A percentile compares a stretch with the other conserved stretches of the same genome.
Conservation (phyloP, 2,113 vertebrate species). For the Onychostoma macrolepis region DNA sequence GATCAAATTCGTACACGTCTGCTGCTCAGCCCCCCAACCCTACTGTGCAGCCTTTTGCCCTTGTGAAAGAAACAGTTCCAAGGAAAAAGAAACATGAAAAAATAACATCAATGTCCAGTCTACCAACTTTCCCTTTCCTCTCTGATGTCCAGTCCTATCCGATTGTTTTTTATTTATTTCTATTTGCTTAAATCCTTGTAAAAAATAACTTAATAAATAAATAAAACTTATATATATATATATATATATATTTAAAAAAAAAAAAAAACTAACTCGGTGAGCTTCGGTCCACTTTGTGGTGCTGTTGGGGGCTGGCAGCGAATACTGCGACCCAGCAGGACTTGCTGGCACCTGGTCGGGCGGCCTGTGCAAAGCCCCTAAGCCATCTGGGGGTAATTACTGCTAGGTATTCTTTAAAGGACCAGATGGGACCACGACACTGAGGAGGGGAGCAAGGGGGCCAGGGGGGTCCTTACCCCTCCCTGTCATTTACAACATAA, state of each 20-base stretch:
- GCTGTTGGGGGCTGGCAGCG: constrained; percentile 82
- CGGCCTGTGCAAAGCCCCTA: constrained; percentile 87
- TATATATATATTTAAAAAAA: too few relatives aligned
- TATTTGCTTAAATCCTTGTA: constrained; percentile 85
- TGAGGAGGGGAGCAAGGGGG: constrained; percentile 74
- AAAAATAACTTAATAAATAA: constrained; percentile 71
- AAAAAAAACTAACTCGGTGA: constrained; percentile 69
- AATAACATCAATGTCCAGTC: not conserved
- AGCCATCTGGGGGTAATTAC: constrained; percentile 99
- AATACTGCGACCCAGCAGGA: constrained; percentile 92
- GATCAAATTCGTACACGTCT: not conserved
- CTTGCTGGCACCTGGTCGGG: constrained; percentile 96
- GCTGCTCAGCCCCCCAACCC: not conserved
- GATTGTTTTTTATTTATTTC: constrained; percentile 66
- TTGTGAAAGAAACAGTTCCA: not conserved
- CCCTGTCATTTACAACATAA: constrained; percentile 98
- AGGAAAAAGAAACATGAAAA: not conserved
- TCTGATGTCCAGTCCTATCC: not conserved
- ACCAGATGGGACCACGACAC: constrained; percentile 94
- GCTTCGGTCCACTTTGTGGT: constrained; percentile 84
- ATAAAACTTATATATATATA: not conserved
- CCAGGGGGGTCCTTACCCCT: constrained; percentile 72
- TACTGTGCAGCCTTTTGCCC: not conserved
- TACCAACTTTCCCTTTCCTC: not conserved
- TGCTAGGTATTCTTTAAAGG: constrained; percentile 99